Percentiles rank a stretch among this genome's conserved stretches.
Evolutionary conservation across 2,797 vertebrate genomes (phyloP).

Genomic region (Xenops minutus): DNA sequence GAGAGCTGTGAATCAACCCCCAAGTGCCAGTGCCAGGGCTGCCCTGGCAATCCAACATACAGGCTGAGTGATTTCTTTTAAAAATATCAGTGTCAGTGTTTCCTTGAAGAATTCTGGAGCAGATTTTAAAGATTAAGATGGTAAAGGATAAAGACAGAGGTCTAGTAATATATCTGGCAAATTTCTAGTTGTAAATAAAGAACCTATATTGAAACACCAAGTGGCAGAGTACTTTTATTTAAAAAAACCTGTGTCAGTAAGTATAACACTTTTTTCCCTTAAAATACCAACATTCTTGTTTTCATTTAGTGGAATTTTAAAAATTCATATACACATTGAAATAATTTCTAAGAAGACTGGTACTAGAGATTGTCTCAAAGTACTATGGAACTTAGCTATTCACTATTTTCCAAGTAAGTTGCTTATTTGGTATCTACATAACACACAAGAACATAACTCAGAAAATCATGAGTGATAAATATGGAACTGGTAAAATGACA

Average conservation of each 20-base stretch:
- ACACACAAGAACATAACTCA: fast-evolving
- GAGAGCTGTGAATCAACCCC: not conserved
- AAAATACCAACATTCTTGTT: not conserved
- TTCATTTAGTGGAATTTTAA: not conserved
- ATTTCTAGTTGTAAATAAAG: not conserved
- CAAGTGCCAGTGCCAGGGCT: not conserved
- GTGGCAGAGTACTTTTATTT: not conserved
- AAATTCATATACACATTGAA: fast-evolving
- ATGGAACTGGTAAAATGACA: not conserved
- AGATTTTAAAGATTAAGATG: not conserved
- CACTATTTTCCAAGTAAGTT: not conserved
- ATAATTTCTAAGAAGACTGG: not conserved
- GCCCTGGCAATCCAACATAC: not conserved
- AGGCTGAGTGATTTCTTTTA: not conserved
- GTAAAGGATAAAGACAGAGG: not conserved
- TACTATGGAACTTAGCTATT: not conserved
- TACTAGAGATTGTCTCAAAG: not conserved
- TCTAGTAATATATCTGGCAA: fast-evolving
- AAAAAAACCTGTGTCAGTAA: not conserved
- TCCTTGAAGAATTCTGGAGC: not conserved
- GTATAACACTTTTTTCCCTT: not conserved
- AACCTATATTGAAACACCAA: not conserved
- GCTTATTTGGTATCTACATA: not conserved
- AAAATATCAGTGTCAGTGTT: not conserved
- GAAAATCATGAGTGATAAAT: not conserved